A percentile compares a stretch with the other conserved stretches of the same genome.
phyloP scores from a whole-genome alignment of 2,888 invertebrate species.

The Nemoura dubitans region DNA sequence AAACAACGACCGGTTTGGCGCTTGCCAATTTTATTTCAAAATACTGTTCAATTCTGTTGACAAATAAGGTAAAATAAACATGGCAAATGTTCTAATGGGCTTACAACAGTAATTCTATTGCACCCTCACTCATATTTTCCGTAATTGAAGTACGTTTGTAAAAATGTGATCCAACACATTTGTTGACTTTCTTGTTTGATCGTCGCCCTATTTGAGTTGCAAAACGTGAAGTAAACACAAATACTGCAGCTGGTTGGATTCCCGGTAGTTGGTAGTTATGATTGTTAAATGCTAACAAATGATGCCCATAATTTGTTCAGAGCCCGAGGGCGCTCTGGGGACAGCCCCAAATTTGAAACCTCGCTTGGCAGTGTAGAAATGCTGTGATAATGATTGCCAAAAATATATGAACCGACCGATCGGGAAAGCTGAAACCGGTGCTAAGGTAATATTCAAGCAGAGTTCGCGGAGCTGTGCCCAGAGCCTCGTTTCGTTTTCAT shows the following conservation, averaged over 20 bases:
- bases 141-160: not conserved
- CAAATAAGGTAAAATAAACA: conserved; percentile 31
- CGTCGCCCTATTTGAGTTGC: not conserved
- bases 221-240: not conserved
- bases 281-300: not conserved
- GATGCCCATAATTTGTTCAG: not conserved
- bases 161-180: not conserved
- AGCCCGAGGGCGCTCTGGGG: not conserved
- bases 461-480: not conserved
- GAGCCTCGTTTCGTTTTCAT: not conserved
- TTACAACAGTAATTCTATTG: conserved; percentile 13
- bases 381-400: not conserved
- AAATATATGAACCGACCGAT: not conserved
- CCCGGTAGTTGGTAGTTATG: not conserved
- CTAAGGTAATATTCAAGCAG: not conserved
- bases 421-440: no score
- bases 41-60: conserved; percentile 20
- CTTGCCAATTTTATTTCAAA: conserved; percentile 20
- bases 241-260: not conserved
- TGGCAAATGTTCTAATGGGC: not conserved
- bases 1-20: conserved; percentile 33
- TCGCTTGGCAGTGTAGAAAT: not conserved
- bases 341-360: not conserved
- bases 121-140: not conserved
- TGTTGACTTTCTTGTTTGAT: not conserved